These are phyloP conservation scores for Clinocottus analis DNA, from an alignment of 2,113 vertebrate species.

Conservation along the genomic window DNA sequence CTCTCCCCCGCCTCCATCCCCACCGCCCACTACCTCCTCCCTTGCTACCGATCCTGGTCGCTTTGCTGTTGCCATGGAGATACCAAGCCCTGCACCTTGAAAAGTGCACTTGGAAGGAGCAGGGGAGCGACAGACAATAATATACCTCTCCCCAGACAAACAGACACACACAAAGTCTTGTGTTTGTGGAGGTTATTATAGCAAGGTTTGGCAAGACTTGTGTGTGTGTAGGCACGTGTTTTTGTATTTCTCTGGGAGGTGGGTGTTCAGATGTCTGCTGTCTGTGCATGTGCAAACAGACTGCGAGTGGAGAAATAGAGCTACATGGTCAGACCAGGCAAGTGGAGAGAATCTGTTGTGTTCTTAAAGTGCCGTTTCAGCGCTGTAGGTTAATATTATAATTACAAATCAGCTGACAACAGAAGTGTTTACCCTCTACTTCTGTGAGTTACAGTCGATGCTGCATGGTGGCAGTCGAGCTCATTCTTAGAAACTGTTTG, in stretches of 20 bases:
- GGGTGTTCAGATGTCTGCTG: conserved; percentile 70
- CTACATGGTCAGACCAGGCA: conserved; percentile 59
- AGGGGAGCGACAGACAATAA: conserved; percentile 76
- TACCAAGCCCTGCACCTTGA: conserved; percentile 86
- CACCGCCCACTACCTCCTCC: conserved; percentile 46
- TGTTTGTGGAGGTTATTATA: conserved; percentile 74
- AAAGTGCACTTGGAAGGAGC: conserved; percentile 82
- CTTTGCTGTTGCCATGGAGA: conserved; percentile 83
- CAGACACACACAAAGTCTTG: conserved; percentile 46
- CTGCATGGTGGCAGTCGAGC: not conserved
- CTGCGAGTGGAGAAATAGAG: conserved; percentile 66
- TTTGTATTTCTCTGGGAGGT: conserved; percentile 54
- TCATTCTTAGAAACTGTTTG: conserved; percentile 24
- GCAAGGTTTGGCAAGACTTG: conserved; percentile 35
- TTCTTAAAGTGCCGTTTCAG: conserved; percentile 25
- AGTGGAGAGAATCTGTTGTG: conserved; percentile 56
- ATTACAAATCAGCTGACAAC: conserved; percentile 27
- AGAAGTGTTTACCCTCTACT: conserved; percentile 19
- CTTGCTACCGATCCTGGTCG: conserved; percentile 62
- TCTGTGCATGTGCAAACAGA: conserved; percentile 74
- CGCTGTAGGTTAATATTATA: conserved; percentile 3
- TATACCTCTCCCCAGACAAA: conserved; percentile 75
- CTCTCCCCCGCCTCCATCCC: conserved; percentile 31
- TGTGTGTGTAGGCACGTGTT: conserved; percentile 20
- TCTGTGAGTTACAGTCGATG: conserved; percentile 23